Evolutionary conservation across 1,140 invertebrate species (phyloP), one percentile per base, ranked within the genome.

Genomic region (Lanistes nyassanus): DNA sequence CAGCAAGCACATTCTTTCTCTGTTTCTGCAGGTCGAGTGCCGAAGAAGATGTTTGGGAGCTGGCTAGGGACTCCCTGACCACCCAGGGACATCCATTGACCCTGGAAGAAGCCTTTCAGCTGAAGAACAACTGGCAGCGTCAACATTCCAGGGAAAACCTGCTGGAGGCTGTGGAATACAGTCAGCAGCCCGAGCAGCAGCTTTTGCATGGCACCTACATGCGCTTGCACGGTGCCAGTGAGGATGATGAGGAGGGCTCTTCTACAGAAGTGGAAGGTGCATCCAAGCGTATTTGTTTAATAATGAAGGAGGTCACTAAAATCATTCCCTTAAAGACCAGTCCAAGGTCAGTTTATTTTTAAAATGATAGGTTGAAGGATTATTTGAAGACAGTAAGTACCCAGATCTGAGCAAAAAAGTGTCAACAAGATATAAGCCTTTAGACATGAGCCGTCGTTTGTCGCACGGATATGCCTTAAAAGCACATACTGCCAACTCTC

Each of bases 41-140:
- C 34, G 85, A 86, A 58, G 85, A 85, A 51, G 86, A 85, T 47
- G 78, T 83, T 95, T 79, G 75, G 67, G 95, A 84, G 29, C 84
- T 80, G 29, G 80, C 82, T 34, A 23, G 55, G 13, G 79, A 78
- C 13, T 76, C 71, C 13, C 37, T 75, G 62, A 66, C 42, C 66
- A 74, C 26, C 75, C 55, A n/a, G 74, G 75, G 66, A 71, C 76
- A 31, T 56, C 75, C 79, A 53, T 64, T 84, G 21, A 85, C 82
- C n/a, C 74, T 81, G 64, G 83, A 87, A 58, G 83, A 87, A 64
- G 84, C 85, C 0, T 74, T 82, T 13, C 60, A 77, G 39, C 69
- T 84, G 42, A 83, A 80, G 4, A 81, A 79, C 58, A 83, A 78
- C 60, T 84, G 82, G 75, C 68, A 81, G 26, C 75, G 79, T 37